phyloP scores from a whole-genome alignment of 2,113 vertebrate species.

The Psittacula cyanocephala region DNA sequence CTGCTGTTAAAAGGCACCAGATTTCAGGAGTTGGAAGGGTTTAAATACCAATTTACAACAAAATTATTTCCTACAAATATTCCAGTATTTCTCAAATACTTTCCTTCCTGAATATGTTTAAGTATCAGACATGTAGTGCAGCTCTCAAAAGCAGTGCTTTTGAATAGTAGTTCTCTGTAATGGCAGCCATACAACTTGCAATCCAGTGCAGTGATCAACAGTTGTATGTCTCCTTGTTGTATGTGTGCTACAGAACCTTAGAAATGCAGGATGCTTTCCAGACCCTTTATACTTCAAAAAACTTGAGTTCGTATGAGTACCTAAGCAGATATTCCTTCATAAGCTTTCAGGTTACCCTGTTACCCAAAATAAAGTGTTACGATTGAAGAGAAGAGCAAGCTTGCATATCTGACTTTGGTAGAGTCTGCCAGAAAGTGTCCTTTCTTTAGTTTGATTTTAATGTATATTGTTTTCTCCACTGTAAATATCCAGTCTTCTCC shows the following conservation, averaged over 20 bases:
- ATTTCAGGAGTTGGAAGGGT: background rate
- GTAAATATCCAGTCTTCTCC: background rate
- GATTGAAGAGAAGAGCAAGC: background rate
- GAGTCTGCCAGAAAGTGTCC: background rate
- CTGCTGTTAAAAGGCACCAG: background rate
- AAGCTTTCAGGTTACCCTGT: background rate
- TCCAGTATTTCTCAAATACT: background rate
- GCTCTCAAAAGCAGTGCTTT: background rate
- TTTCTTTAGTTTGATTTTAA: background rate
- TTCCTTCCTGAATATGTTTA: background rate
- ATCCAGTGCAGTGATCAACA: background rate
- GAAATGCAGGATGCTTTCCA: background rate
- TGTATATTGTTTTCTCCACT: background rate
- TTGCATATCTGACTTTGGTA: background rate
- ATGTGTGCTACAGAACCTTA: background rate
- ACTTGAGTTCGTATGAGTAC: background rate
- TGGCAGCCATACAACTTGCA: background rate
- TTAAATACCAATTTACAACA: background rate
- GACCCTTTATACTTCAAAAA: background rate
- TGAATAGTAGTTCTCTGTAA: background rate
- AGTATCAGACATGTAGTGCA: background rate
- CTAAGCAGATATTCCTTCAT: background rate
- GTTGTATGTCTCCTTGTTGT: background rate
- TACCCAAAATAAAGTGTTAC: background rate
- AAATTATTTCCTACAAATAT: background rate